phyloP scores from a whole-genome alignment of 1,140 invertebrate genomes.

The Choristoneura fumiferana region DNA sequence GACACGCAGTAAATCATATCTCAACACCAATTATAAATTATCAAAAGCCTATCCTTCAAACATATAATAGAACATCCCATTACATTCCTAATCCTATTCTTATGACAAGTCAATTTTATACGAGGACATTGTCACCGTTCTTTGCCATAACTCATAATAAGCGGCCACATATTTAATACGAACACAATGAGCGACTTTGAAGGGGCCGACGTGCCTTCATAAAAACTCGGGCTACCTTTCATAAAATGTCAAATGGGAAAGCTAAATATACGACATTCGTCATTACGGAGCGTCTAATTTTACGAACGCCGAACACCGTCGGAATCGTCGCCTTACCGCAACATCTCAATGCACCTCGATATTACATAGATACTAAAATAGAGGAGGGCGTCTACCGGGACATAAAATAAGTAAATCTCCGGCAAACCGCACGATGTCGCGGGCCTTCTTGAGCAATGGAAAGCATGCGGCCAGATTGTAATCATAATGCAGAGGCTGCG shows the following conservation, averaged over 20 bases:
- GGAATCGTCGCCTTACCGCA: slow-evolving; percentile 23
- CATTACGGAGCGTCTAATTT: slow-evolving; percentile 59
- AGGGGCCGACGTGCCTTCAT: slow-evolving; percentile 38
- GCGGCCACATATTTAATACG: slow-evolving; percentile 57
- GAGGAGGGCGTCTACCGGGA: not conserved
- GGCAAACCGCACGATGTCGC: slow-evolving; percentile 7
- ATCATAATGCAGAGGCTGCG: slow-evolving; percentile 28
- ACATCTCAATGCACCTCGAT: slow-evolving; percentile 14
- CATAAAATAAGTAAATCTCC: slow-evolving; percentile 4
- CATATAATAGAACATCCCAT: slow-evolving; percentile 45
- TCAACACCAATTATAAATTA: slow-evolving; percentile 53
- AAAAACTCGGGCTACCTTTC: slow-evolving; percentile 66
- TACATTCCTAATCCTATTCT: slow-evolving; percentile 65
- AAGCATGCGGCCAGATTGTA: slow-evolving; percentile 18
- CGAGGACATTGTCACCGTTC: slow-evolving; percentile 55
- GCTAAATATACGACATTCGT: slow-evolving; percentile 68
- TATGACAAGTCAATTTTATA: slow-evolving; percentile 64
- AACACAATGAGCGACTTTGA: slow-evolving; percentile 50
- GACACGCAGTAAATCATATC: slow-evolving; percentile 66
- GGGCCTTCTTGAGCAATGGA: slow-evolving; percentile 7
- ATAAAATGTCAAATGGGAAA: slow-evolving; percentile 60
- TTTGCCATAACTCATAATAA: slow-evolving; percentile 64
- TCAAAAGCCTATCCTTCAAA: slow-evolving; percentile 58
- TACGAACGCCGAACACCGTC: slow-evolving; percentile 35
- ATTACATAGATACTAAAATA: slow-evolving; percentile 16